phyloP scores from a whole-genome alignment of 2,797 vertebrate genomes.

The Artibeus jamaicensis region DNA sequence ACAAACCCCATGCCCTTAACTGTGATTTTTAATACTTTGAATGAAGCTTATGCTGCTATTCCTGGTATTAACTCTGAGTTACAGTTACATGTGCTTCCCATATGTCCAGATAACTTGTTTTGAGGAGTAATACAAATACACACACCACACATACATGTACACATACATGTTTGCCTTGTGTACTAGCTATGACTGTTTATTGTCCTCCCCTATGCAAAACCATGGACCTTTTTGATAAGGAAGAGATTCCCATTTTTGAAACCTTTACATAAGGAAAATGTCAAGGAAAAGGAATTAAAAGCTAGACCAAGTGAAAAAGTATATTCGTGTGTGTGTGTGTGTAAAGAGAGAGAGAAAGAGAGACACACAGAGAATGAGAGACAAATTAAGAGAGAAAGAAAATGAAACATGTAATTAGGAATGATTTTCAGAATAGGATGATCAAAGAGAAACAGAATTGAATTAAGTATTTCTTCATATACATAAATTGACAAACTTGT shows the following conservation, averaged over 20 bases:
- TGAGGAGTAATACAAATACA: background rate
- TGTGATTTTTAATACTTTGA: background rate
- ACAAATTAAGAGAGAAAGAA: background rate
- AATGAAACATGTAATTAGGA: background rate
- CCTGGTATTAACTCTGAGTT: background rate
- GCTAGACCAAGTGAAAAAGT: background rate
- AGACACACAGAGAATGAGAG: background rate
- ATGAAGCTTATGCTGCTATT: background rate
- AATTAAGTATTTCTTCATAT: background rate
- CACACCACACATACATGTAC: too few relatives aligned
- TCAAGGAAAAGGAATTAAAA: background rate
- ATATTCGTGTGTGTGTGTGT: background rate
- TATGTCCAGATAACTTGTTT: background rate
- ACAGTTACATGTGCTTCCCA: background rate
- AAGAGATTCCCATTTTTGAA: background rate
- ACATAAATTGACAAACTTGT: background rate
- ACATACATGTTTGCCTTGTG: background rate
- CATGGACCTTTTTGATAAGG: background rate
- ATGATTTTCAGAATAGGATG: conserved; percentile 25
- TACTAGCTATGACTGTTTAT: background rate
- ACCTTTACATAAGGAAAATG: background rate
- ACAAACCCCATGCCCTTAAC: background rate
- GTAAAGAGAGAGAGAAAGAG: background rate
- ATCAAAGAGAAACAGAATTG: background rate
- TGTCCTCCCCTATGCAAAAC: background rate